These are phyloP conservation scores for Manacus vitellinus DNA, from an alignment of 2,113 vertebrate genomes.

Conservation along the genomic window DNA sequence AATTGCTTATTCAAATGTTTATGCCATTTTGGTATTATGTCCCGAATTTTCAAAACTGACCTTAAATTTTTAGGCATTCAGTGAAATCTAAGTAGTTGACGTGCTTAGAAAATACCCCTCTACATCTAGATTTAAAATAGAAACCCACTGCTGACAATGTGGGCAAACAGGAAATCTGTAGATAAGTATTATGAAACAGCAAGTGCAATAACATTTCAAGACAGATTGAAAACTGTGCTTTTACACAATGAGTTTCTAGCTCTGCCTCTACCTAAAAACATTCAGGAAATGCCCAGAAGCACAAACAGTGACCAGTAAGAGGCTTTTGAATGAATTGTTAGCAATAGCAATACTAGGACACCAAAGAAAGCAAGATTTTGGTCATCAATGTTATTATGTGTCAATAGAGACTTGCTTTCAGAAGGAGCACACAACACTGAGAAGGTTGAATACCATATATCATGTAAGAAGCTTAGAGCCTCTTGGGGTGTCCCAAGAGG, in stretches of 20 bases:
- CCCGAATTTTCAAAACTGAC: background rate
- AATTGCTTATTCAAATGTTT: background rate
- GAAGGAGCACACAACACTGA: fast-evolving
- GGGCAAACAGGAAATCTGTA: slow-evolving; percentile 36
- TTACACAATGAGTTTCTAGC: background rate
- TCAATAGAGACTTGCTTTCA: background rate
- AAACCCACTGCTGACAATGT: background rate
- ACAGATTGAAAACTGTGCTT: background rate
- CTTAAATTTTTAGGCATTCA: background rate
- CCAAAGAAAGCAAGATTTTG: background rate
- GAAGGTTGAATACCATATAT: background rate
- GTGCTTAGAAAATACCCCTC: background rate
- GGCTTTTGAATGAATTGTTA: background rate
- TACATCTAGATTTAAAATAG: background rate
- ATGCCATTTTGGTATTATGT: background rate
- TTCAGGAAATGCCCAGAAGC: background rate
- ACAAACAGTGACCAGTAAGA: background rate
- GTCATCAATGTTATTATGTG: fast-evolving
- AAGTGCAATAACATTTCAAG: background rate
- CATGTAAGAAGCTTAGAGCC: background rate
- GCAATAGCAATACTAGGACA: background rate
- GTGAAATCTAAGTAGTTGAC: background rate
- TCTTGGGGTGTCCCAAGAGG: background rate
- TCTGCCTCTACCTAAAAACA: background rate
- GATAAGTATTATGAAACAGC: slow-evolving; percentile 38